Evolutionary conservation across 2,797 vertebrate species (phyloP).

Genomic region (Sebastes reedi): DNA sequence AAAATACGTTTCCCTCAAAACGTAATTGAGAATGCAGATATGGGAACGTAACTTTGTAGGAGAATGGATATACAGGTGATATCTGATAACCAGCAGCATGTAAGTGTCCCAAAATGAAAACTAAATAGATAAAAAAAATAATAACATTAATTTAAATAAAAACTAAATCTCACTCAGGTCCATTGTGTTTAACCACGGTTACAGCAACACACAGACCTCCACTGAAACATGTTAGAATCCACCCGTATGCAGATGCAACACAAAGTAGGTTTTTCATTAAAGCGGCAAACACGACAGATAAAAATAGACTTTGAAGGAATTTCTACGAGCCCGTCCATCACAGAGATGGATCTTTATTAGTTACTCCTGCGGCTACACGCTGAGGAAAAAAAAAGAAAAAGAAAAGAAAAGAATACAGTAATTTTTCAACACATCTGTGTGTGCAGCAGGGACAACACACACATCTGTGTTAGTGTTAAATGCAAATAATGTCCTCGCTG

Average conservation of each 20-base stretch:
- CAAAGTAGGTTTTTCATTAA: constrained; percentile 1
- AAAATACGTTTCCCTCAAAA: no score
- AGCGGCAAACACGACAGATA: constrained; percentile 45
- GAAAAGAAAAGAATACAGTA: constrained; percentile 4
- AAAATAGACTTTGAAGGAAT: constrained; percentile 53
- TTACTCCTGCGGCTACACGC: constrained; percentile 30
- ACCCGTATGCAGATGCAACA: neutral
- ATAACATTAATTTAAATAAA: neutral
- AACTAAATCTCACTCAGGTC: neutral
- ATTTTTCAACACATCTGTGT: constrained; percentile 61
- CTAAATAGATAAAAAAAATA: neutral
- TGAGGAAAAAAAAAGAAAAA: neutral
- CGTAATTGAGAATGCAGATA: no score
- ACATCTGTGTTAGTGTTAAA: constrained; percentile 72
- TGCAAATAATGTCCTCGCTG: constrained; percentile 47
- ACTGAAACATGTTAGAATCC: neutral
- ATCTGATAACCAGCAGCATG: neutral
- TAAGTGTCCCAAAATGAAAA: no score
- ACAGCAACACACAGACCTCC: neutral
- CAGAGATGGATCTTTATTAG: constrained; percentile 27
- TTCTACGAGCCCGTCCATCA: constrained; percentile 56
- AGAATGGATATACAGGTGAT: neutral
- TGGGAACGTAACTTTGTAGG: no score
- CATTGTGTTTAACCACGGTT: neutral
- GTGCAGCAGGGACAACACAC: constrained; percentile 54